phyloP scores from a whole-genome alignment of 30 jellyfish, hydroid and myxozoan genomes.

The Cassiopea andromeda region DNA sequence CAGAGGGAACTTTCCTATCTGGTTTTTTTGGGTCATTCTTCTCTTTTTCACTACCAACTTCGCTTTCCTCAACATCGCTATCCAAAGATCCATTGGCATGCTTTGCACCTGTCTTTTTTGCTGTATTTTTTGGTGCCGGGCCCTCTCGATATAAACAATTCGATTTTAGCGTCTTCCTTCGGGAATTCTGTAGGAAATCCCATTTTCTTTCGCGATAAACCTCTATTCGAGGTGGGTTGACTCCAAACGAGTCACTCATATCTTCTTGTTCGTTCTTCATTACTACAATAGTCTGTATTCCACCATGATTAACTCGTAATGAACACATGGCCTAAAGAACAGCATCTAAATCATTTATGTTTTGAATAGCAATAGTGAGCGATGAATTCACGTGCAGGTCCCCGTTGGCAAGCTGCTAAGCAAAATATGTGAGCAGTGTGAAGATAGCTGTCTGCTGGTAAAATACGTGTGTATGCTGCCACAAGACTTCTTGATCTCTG shows the following conservation, averaged over 20 bases:
- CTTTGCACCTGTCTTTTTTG: conserved; percentile 17
- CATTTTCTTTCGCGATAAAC: conserved; percentile 47
- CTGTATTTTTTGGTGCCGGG: conserved; percentile 71
- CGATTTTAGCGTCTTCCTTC: conserved; percentile 76
- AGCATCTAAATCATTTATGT: background rate
- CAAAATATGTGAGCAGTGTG: background rate
- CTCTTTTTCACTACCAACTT: background rate
- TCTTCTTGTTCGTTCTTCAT: conserved; percentile 11
- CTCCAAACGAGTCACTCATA: background rate
- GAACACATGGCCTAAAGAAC: background rate
- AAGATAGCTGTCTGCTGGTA: conserved; percentile 7
- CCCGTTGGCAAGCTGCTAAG: conserved; percentile 6
- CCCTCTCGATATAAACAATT: conserved; percentile 78
- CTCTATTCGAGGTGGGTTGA: conserved; percentile 8
- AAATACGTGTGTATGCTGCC: background rate
- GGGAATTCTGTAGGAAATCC: conserved; percentile 68
- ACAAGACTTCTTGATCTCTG: conserved; percentile 1
- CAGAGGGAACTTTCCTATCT: conserved; percentile 29
- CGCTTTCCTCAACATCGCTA: conserved; percentile 63
- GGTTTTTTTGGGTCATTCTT: background rate
- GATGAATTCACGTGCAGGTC: conserved; percentile 10
- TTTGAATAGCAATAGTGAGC: background rate
- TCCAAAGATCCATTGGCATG: conserved; percentile 63
- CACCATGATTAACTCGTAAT: background rate
- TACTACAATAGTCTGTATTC: background rate